Percentiles rank a stretch among this genome's conserved stretches.
phyloP scores from a whole-genome alignment of 2,888 invertebrate genomes.

The Chrysodeixis includens region DNA sequence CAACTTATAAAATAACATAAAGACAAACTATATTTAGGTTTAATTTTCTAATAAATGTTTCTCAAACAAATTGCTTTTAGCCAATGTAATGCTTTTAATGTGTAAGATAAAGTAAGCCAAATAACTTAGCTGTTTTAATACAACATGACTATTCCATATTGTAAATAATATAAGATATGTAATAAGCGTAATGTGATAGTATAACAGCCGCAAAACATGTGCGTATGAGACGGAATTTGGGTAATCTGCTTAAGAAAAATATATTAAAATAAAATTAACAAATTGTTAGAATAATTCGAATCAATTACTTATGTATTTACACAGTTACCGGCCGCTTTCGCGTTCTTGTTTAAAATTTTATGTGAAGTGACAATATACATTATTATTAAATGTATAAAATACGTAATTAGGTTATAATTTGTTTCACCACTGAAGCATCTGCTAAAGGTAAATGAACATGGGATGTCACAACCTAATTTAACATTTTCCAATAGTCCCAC shows the following conservation, averaged over 20 bases:
- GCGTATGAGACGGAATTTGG: constrained; percentile 39
- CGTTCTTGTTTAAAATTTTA: constrained; percentile 45
- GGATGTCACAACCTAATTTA: no score
- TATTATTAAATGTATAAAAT: constrained; percentile 46
- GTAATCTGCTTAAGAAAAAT: constrained; percentile 19
- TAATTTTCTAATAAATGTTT: constrained; percentile 29
- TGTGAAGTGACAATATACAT: constrained; percentile 66
- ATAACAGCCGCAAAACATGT: constrained; percentile 42
- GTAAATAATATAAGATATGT: constrained; percentile 49
- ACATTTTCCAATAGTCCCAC: no score
- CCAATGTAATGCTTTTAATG: constrained; percentile 49
- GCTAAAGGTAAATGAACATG: no score
- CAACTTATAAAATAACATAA: constrained; percentile 14
- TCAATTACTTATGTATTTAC: constrained; percentile 1
- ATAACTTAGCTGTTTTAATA: constrained; percentile 36
- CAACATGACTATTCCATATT: constrained; percentile 45
- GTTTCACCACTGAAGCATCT: constrained; percentile 19
- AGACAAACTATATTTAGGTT: constrained; percentile 22
- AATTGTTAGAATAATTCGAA: constrained; percentile 15
- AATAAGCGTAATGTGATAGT: constrained; percentile 69
- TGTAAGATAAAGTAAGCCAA: constrained; percentile 46
- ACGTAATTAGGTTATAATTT: constrained; percentile 26
- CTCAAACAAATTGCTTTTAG: constrained; percentile 37
- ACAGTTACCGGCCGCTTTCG: constrained; percentile 15
- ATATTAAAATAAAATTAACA: constrained; percentile 5